Evolutionary conservation across 2,797 vertebrate genomes (phyloP).

Genomic region (Trachurus trachurus): DNA sequence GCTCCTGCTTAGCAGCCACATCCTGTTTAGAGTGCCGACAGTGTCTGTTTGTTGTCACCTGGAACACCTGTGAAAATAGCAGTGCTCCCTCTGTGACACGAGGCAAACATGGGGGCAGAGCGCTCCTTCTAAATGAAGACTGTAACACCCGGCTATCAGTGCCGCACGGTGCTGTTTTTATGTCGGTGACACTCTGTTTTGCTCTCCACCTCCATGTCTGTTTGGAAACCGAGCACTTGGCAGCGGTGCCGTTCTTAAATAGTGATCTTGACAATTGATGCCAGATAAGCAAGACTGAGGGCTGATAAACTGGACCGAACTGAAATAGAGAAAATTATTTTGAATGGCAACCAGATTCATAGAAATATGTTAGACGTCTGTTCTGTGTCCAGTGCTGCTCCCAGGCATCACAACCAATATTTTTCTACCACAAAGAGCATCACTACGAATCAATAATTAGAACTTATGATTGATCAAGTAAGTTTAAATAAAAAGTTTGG

Average conservation of each 20-base stretch:
- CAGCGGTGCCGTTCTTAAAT: neutral
- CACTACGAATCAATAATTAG: neutral
- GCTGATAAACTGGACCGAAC: constrained; percentile 1
- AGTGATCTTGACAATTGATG: neutral
- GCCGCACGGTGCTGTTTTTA: neutral
- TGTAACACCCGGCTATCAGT: neutral
- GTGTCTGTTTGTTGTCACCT: constrained; percentile 78
- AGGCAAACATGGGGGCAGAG: constrained; percentile 56
- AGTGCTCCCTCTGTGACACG: constrained; percentile 50
- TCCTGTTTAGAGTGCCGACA: constrained; percentile 81
- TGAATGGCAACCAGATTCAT: neutral
- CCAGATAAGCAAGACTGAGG: neutral
- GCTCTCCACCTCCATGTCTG: neutral
- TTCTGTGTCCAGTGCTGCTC: neutral
- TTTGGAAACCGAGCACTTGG: constrained; percentile 1
- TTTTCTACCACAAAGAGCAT: neutral
- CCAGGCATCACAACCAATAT: neutral
- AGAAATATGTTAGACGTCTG: neutral
- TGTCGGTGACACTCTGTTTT: neutral
- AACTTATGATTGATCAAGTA: neutral
- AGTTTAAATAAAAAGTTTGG: neutral
- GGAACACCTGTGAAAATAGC: constrained; percentile 65
- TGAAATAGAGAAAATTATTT: neutral
- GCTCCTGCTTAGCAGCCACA: constrained; percentile 75
- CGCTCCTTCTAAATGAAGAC: constrained; percentile 16